Percentiles rank a stretch among this genome's conserved stretches.
These are phyloP conservation scores for Clitarchus hookeri DNA, from an alignment of 2,888 invertebrate species.

Conservation along the genomic window DNA sequence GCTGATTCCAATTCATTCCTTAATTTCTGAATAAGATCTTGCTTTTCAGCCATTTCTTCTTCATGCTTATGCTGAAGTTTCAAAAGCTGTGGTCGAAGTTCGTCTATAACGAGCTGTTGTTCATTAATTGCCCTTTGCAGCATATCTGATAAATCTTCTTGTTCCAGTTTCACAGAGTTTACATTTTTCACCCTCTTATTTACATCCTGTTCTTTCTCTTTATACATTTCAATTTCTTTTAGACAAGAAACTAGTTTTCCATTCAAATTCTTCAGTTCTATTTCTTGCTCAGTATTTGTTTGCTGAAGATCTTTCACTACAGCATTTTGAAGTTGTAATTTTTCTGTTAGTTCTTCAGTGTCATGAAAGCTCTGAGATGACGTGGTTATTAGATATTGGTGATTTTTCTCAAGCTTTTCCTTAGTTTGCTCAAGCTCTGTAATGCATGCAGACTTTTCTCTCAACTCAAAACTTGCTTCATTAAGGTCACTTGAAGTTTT, in stretches of 20 bases:
- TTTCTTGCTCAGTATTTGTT: background rate
- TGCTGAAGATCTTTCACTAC: background rate
- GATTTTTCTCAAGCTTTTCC: background rate
- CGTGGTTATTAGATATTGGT: background rate
- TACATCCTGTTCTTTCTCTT: background rate
- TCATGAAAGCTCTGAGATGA: background rate
- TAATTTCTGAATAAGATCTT: background rate
- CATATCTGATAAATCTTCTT: background rate
- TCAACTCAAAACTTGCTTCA: background rate
- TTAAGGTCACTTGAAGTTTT: background rate
- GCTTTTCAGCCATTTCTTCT: background rate
- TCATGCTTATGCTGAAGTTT: slow-evolving; percentile 16
- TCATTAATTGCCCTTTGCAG: background rate
- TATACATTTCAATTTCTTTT: background rate
- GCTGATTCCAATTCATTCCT: background rate
- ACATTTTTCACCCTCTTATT: background rate
- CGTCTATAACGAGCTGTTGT: background rate
- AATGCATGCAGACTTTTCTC: background rate
- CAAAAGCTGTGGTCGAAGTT: background rate
- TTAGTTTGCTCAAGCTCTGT: background rate
- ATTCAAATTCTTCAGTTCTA: background rate
- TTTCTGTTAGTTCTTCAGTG: background rate
- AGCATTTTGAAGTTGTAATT: background rate
- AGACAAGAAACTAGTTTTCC: background rate
- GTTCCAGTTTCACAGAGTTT: background rate